These are phyloP conservation scores for Pavo muticus DNA, from an alignment of 2,113 vertebrate genomes.

Conservation along the genomic window DNA sequence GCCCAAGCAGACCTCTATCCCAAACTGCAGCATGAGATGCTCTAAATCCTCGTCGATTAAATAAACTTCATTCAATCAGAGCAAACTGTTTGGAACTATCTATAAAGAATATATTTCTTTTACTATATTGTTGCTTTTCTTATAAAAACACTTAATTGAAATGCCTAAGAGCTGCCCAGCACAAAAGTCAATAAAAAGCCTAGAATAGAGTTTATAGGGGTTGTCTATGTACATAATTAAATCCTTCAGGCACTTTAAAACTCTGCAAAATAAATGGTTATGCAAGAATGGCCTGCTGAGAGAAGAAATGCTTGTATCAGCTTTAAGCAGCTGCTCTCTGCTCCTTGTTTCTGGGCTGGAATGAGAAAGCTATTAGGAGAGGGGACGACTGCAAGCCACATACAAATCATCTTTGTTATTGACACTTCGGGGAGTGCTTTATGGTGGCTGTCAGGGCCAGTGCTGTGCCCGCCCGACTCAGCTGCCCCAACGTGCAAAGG, in stretches of 20 bases:
- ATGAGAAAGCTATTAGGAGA: constrained; percentile 86
- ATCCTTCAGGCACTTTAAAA: constrained; percentile 96
- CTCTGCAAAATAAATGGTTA: constrained; percentile 92
- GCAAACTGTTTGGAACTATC: constrained; percentile 86
- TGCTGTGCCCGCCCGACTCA: constrained; percentile 78
- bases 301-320: constrained; percentile 89
- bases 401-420: constrained; percentile 88
- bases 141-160: constrained; percentile 99
- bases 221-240: constrained; percentile 99
- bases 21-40: constrained; percentile 78
- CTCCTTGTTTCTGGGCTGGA: constrained; percentile 79
- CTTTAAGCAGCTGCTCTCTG: constrained; percentile 85
- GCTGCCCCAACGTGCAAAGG: constrained; percentile 77
- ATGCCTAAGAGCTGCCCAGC: constrained; percentile 92
- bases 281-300: constrained; percentile 91
- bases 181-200: constrained; percentile 97
- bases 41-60: constrained; percentile 79
- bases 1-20: constrained; percentile 47
- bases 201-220: constrained; percentile 99
- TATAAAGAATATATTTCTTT: constrained; percentile 90
- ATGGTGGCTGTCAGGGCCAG: constrained; percentile 88
- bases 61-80: constrained; percentile 83
- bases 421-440: constrained; percentile 90
- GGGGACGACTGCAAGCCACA: constrained; percentile 80
- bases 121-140: constrained; percentile 92